These are phyloP conservation scores for Myotis findleyi DNA, from an alignment of 2,797 vertebrate genomes.

Conservation along the genomic window DNA sequence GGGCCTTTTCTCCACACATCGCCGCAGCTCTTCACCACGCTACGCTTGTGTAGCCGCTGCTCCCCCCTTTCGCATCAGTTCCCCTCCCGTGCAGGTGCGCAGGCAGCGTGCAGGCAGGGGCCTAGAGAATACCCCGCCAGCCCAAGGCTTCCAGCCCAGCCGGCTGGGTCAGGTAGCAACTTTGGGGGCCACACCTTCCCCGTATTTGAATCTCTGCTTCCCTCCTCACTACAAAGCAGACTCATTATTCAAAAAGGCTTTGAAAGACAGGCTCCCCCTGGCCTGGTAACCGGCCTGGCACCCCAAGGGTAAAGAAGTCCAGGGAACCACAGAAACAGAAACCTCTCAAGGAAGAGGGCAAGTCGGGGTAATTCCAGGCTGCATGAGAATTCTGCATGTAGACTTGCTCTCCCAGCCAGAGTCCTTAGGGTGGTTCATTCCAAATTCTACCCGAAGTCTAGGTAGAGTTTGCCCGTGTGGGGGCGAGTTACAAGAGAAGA, in stretches of 20 bases:
- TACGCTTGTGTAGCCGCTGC: not conserved
- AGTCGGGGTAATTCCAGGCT: rapidly evolving
- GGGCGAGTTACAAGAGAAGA: not conserved
- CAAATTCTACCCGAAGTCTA: too few relatives aligned
- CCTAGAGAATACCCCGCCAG: not conserved
- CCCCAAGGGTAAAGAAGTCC: not conserved
- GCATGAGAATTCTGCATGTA: rapidly evolving
- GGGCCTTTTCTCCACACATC: not conserved
- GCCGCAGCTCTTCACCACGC: not conserved
- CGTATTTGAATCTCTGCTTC: not conserved
- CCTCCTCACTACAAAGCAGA: not conserved
- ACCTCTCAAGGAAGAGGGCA: not conserved
- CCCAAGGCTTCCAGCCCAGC: too few relatives aligned
- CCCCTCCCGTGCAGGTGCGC: rapidly evolving
- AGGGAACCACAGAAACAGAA: not conserved
- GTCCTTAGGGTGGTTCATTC: not conserved
- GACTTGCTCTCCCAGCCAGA: rapidly evolving
- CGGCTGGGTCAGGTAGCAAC: not conserved
- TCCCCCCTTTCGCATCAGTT: rapidly evolving
- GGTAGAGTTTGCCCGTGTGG: rapidly evolving
- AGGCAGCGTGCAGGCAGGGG: too few relatives aligned
- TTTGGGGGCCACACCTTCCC: rapidly evolving
- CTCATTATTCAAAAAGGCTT: rapidly evolving
- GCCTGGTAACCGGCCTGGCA: not conserved
- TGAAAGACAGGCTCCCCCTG: not conserved